Percentiles rank a stretch among this genome's conserved stretches.
Conservation (phyloP, 2,888 invertebrate species). For the Drosophila paranaensis region DNA sequence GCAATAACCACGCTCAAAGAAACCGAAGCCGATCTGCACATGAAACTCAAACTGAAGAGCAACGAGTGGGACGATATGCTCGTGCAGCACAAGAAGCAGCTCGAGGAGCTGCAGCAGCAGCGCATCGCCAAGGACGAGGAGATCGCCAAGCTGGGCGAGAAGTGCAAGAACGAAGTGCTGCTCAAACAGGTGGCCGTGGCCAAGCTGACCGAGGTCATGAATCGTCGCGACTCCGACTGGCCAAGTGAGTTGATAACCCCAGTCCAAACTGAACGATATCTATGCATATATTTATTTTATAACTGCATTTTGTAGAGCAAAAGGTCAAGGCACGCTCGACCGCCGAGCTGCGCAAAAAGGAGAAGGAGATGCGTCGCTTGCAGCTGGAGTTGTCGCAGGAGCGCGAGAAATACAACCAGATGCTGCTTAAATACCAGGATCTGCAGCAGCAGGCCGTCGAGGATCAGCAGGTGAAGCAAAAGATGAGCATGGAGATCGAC, state of each 20-base stretch:
- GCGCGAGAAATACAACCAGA: conserved; percentile 96
- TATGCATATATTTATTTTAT: too few species aligned
- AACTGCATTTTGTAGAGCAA: conserved; percentile 85
- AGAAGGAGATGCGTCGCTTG: conserved; percentile 96
- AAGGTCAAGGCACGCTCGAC: conserved; percentile 92
- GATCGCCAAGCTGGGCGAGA: conserved; percentile 91
- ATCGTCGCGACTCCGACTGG: conserved; percentile 90
- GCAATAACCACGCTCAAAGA: conserved; percentile 90
- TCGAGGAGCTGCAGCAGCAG: conserved; percentile 90
- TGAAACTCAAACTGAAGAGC: conserved; percentile 88
- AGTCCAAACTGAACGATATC: too few species aligned
- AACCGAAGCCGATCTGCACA: conserved; percentile 89
- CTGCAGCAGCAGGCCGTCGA: conserved; percentile 92
- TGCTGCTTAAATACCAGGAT: conserved; percentile 94
- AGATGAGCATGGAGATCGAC: conserved; percentile 97
- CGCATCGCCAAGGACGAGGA: conserved; percentile 90
- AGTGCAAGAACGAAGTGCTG: conserved; percentile 93
- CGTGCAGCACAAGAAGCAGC: conserved; percentile 90
- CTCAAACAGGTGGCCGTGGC: conserved; percentile 97
- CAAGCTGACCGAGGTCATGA: conserved; percentile 98
- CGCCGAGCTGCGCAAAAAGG: conserved; percentile 93
- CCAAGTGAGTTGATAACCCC: conserved; percentile 85
- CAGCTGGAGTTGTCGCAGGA: conserved; percentile 97
- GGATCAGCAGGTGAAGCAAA: conserved; percentile 89
- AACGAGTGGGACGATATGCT: conserved; percentile 93